Base-by-base conservation (phyloP, 2,888 invertebrate species). In the Oscheius sp. region DNA sequence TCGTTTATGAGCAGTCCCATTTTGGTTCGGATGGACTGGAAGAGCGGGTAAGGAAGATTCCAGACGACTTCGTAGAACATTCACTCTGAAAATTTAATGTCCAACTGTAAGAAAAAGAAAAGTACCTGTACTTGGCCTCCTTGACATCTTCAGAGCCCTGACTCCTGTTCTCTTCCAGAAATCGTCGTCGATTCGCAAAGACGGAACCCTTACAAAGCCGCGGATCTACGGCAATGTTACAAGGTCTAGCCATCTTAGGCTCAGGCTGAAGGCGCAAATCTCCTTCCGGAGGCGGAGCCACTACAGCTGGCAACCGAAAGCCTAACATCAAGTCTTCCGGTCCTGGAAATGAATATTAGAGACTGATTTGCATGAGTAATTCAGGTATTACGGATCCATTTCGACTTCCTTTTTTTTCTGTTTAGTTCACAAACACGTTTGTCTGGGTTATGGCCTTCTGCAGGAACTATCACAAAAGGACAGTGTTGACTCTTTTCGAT, bases 191-290 rank as follows among this genome's bases (percentile, higher is more conserved):
- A 58, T 80, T 73, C 1, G 87, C 87, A 63, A 82, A 83, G 9
- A 87, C 84, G 7, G 84, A 84, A 29, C 87, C 87, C 50, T 81
- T 79, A 73, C 76, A 85, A 11, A 87, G 80, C 47, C 86, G 62
- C 2, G 86, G 86, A 76, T 86, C 86, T 29, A 70, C 73, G 73
- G 79, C 68, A 60, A 80, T 77, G 73, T 81, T 79, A 65, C 75
- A 73, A 35, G 73, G 74, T 5, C 57, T 42, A 35, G 53, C 29
- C 68, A 68, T 37, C 55, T 72, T 21, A 7, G 74, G 48, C 32
- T 21, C 29, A 29, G 79, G 73, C 62, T 71, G 60, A n/a, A 79
- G 77, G 53, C 63, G 75, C 32, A 79, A 77, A 35, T 63, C 71
- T 58, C 79, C 79, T 29, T 76, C 59, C 58, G 76, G 63, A 58